These are phyloP conservation scores for Triops longicaudatus DNA, from an alignment of 1,140 invertebrate species.

Conservation along the genomic window DNA sequence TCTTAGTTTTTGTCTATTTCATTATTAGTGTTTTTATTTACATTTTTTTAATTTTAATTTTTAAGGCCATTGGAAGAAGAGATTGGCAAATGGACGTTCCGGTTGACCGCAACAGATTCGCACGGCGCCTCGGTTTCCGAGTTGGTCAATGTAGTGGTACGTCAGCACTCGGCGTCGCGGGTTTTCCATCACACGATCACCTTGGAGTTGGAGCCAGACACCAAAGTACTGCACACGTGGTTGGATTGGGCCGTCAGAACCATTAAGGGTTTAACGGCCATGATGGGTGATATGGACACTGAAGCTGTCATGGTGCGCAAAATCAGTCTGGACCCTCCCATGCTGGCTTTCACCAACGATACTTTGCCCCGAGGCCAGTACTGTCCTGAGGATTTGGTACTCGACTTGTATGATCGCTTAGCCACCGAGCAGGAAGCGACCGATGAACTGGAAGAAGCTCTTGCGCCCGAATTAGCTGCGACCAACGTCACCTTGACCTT, in stretches of 20 bases:
- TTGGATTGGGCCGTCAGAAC: conserved; percentile 50
- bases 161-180: conserved; percentile 63
- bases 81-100: conserved; percentile 73
- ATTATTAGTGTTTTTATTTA: background rate
- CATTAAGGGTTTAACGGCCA: conserved; percentile 53
- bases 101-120: conserved; percentile 64
- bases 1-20: no score
- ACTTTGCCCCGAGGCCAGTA: conserved; percentile 55
- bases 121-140: conserved; percentile 60
- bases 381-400: conserved; percentile 64
- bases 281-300: conserved; percentile 59
- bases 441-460: conserved; percentile 30
- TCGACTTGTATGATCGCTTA: conserved; percentile 44
- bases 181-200: conserved; percentile 75
- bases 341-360: conserved; percentile 80
- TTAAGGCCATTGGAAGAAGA: conserved; percentile 62
- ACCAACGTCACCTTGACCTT: conserved; percentile 23
- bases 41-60: no score
- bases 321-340: conserved; percentile 50
- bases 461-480: conserved; percentile 15
- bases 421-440: conserved; percentile 41
- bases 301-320: conserved; percentile 58
- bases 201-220: conserved; percentile 53
- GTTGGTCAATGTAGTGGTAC: conserved; percentile 61
- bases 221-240: conserved; percentile 47